Percentiles rank a stretch among this genome's conserved stretches.
These are phyloP conservation scores for Telmatochromis brachygnathus DNA, from an alignment of 2,113 vertebrate genomes.

Conservation along the genomic window DNA sequence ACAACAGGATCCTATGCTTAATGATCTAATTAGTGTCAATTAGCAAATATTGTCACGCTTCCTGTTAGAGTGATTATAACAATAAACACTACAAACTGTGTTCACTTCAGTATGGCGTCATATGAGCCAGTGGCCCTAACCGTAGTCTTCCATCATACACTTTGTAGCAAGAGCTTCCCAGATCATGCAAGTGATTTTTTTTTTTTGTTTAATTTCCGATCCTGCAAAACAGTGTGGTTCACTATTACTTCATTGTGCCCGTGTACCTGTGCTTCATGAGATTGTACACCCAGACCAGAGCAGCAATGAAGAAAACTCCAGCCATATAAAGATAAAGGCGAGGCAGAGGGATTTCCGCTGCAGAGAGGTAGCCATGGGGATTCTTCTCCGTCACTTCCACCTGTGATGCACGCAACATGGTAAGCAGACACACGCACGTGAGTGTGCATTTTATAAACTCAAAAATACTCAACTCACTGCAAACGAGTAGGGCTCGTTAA, in stretches of 20 bases:
- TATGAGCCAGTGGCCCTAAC: background rate
- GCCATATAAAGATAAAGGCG: conserved; percentile 79
- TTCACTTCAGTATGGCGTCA: background rate
- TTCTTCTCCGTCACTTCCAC: conserved; percentile 75
- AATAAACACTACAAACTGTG: background rate
- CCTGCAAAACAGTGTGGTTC: background rate
- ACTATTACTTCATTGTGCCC: background rate
- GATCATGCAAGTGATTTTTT: background rate
- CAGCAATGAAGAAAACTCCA: conserved; percentile 71
- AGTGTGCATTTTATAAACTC: background rate
- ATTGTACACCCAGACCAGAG: conserved; percentile 75
- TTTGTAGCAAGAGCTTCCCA: background rate
- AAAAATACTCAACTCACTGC: conserved; percentile 51
- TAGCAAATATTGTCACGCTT: background rate
- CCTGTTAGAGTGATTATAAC: background rate
- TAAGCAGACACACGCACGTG: background rate
- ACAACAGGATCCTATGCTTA: background rate
- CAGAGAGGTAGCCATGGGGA: conserved; percentile 71
- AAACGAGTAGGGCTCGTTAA: conserved; percentile 55
- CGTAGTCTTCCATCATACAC: background rate
- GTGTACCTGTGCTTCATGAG: conserved; percentile 79
- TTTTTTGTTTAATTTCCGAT: background rate
- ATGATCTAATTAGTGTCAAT: background rate
- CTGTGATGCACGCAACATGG: conserved; percentile 34
- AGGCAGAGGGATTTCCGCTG: conserved; percentile 77